phyloP scores from a whole-genome alignment of 2,797 vertebrate genomes.

The Telmatherina bonti region DNA sequence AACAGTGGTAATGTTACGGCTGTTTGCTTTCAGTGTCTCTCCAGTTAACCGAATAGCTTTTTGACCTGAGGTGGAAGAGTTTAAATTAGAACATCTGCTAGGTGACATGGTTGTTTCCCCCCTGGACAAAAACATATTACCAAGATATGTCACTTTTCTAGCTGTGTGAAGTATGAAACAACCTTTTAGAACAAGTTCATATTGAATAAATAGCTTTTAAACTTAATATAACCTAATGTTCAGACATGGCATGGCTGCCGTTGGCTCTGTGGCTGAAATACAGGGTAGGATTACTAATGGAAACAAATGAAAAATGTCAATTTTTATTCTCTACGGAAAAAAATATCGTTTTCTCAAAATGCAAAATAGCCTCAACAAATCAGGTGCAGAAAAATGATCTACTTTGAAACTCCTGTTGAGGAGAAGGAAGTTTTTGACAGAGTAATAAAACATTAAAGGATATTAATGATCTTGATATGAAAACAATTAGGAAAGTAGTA shows the following conservation, averaged over 20 bases:
- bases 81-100: conserved; percentile 58
- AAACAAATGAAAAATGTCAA: neutral
- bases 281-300: neutral
- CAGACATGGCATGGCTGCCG: neutral
- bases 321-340: neutral
- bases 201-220: conserved; percentile 34
- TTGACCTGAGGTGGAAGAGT: conserved; percentile 44
- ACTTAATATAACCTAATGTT: conserved; percentile 4
- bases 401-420: no score
- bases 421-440: no score
- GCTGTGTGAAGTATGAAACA: conserved; percentile 7
- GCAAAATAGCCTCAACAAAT: neutral
- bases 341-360: neutral
- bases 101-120: conserved; percentile 55
- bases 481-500: no score
- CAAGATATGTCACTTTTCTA: conserved; percentile 45
- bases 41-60: conserved; percentile 52
- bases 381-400: no score
- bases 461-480: no score
- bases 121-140: conserved; percentile 58
- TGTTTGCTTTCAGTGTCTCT: conserved; percentile 62
- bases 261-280: neutral
- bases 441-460: no score
- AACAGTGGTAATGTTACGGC: conserved; percentile 38
- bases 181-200: conserved; percentile 38